These are phyloP conservation scores for Notechis scutatus DNA, from an alignment of 2,113 vertebrate genomes.

Conservation along the genomic window DNA sequence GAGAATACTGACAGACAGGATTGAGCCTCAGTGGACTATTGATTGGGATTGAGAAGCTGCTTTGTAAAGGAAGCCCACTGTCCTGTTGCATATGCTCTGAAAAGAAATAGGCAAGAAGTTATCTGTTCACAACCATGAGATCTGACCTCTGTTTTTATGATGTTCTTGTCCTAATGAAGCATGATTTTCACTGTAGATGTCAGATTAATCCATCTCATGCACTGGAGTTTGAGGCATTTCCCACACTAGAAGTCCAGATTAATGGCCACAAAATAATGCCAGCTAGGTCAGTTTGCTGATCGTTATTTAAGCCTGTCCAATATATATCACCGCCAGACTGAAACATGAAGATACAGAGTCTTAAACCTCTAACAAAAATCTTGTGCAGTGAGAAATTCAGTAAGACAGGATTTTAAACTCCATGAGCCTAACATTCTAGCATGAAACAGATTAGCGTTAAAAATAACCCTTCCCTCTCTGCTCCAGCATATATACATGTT, in stretches of 20 bases:
- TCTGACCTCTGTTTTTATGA: rapidly evolving
- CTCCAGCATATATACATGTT: background rate
- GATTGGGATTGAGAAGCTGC: background rate
- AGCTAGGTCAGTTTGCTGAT: background rate
- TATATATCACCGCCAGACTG: background rate
- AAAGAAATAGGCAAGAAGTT: background rate
- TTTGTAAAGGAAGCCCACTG: background rate
- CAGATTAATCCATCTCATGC: rapidly evolving
- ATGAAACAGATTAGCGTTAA: background rate
- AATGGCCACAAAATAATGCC: background rate
- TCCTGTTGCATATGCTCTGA: slow-evolving; percentile 39
- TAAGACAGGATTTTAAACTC: background rate
- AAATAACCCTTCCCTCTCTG: background rate
- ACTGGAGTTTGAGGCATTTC: background rate
- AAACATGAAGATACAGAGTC: background rate
- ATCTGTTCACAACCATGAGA: rapidly evolving
- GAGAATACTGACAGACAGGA: slow-evolving; percentile 12
- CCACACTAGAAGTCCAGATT: background rate
- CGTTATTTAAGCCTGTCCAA: background rate
- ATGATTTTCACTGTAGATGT: rapidly evolving
- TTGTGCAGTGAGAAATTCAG: background rate
- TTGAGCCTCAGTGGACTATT: background rate
- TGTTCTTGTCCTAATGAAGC: background rate
- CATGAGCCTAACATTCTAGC: background rate
- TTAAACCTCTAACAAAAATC: background rate